Base-by-base conservation (phyloP, 2,797 vertebrate genomes). In the Varecia variegata region DNA sequence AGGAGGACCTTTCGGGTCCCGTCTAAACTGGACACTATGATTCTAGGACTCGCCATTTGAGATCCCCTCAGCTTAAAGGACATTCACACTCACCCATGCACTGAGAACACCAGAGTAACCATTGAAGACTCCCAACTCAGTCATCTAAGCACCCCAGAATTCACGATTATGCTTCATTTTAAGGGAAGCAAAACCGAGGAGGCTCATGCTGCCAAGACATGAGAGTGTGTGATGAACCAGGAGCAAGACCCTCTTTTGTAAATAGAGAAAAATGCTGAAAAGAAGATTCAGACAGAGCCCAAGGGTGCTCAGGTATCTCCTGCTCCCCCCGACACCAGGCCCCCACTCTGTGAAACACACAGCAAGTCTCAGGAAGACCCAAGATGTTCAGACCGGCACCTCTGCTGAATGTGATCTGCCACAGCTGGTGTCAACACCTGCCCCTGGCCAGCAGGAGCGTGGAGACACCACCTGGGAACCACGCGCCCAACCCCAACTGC, bases 91-190 rank as follows among this genome's bases (percentile, higher is more conserved):
- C 47, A 45, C 14, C 54, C 3, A 14, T 5, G 58, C 11, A 12
- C 18, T 80, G 92, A 73, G 80, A 76, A 77, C 21, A 47, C 20
- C 50, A 35, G 25, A 58, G 80, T 74, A 68, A 79, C 93, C 54
- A n/a, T 0, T 5, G 56, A 77, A 47, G 80, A 80, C 20, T 47
- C 10, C 45, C 56, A 23, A 21, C 11, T 60, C 52, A 76, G 84
- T 73, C 35, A 74, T 56, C 58, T 52, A 21, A 15, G 12, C 25
- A n/a, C 11, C 62, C 35, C 15, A 38, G n/a, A 65, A 38, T 52
- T 74, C 74, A 54, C 27, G 70, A 21, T n/a, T 58, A 47, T 0
- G 32, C 27, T 38, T 45, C 21, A 32, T 8, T 7, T 43, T 14
- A 77, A 56, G 27, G 10, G 5, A 5, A 45, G 10, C 30, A 5